Evolutionary conservation across 2,888 invertebrate genomes (phyloP).

Genomic region (Cheilosia pagana): DNA sequence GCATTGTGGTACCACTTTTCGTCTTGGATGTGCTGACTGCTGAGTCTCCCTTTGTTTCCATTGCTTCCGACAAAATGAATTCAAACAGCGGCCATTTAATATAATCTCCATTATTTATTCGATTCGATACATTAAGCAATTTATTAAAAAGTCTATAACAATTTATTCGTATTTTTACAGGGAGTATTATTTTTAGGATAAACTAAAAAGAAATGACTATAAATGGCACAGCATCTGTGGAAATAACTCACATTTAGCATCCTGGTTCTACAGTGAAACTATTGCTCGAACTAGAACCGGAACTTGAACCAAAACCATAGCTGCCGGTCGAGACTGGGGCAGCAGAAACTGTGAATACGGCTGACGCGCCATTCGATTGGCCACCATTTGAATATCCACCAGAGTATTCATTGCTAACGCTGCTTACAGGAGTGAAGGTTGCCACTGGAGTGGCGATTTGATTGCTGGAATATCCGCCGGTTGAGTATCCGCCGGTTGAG

Average conservation of each 20-base stretch:
- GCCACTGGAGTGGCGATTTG: conserved; percentile 13
- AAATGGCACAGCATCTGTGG: conserved; percentile 9
- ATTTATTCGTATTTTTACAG: neutral
- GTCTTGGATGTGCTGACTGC: too few species aligned
- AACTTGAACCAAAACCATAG: conserved; percentile 35
- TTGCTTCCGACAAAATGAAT: too few species aligned
- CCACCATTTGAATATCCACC: conserved; percentile 38
- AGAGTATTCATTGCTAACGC: conserved; percentile 23
- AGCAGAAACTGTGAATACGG: conserved; percentile 15
- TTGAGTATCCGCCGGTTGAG: conserved; percentile 24
- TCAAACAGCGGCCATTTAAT: neutral
- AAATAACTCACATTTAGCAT: conserved; percentile 28
- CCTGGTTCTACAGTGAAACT: conserved; percentile 12
- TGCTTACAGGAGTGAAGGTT: neutral
- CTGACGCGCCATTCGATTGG: conserved; percentile 15
- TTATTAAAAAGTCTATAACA: neutral
- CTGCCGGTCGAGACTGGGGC: conserved; percentile 28
- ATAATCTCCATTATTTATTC: neutral
- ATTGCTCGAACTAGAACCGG: conserved; percentile 10
- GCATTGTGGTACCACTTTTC: too few species aligned
- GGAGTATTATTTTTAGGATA: neutral
- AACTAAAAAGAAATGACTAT: conserved; percentile 14
- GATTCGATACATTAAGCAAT: neutral
- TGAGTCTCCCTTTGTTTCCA: too few species aligned
- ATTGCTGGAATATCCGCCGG: conserved; percentile 36